phyloP scores from a whole-genome alignment of 2,888 invertebrate genomes.

The Chelonus formosanus region DNA sequence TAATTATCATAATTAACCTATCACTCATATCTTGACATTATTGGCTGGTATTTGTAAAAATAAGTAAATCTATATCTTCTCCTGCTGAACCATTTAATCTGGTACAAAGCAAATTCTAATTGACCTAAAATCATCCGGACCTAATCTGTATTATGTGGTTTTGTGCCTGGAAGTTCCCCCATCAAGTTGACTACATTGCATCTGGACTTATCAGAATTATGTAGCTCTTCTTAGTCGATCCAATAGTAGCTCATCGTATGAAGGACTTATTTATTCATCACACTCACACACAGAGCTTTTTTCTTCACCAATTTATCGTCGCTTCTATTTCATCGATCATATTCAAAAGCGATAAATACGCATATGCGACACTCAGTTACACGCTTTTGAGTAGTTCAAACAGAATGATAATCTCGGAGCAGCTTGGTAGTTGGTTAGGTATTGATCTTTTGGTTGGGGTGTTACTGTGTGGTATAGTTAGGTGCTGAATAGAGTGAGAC shows the following conservation, averaged over 20 bases:
- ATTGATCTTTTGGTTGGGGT: constrained; percentile 61
- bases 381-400: constrained; percentile 46
- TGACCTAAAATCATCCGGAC: constrained; percentile 6
- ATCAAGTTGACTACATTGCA: not conserved
- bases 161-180: not conserved
- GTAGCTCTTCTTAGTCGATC: no score
- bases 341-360: no score
- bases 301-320: no score
- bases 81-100: not conserved
- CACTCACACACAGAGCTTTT: no score
- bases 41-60: not conserved
- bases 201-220: no score
- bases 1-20: no score
- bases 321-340: no score
- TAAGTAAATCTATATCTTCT: not conserved
- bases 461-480: constrained; percentile 59
- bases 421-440: constrained; percentile 60
- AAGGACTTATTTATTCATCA: no score
- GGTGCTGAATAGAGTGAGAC: constrained; percentile 40
- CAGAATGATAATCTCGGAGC: constrained; percentile 60
- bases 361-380: constrained; percentile 8
- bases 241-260: no score
- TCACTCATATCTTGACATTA: no score
- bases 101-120: not conserved
- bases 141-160: not conserved